Conservation (phyloP, 2,113 vertebrate genomes). For the Gavialis gangeticus region DNA sequence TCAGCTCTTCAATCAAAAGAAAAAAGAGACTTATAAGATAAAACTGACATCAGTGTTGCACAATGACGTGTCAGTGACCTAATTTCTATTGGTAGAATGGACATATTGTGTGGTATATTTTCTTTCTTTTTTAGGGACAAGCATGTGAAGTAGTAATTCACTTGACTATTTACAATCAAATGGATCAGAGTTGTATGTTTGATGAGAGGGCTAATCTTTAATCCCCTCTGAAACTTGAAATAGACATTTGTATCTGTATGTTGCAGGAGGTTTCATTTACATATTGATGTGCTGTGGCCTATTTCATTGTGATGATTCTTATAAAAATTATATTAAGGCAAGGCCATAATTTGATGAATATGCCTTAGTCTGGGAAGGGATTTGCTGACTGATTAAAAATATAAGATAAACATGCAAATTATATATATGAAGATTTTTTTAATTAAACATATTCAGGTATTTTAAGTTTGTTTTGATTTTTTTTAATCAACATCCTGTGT, state of each 20-base stretch:
- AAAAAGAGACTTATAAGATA: not conserved
- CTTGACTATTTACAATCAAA: constrained; percentile 29
- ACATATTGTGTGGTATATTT: not conserved
- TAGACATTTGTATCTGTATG: constrained; percentile 17
- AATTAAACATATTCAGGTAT: not conserved
- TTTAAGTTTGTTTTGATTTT: not conserved
- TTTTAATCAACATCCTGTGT: not conserved
- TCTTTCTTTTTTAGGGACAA: not conserved
- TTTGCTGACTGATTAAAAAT: constrained; percentile 7
- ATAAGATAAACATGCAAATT: not conserved
- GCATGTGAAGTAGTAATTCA: constrained; percentile 43
- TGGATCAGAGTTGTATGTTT: constrained; percentile 39
- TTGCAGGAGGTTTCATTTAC: not conserved
- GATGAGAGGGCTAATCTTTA: constrained; percentile 28
- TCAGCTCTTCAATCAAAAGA: constrained; percentile 29
- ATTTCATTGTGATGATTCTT: constrained; percentile 38
- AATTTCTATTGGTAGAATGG: constrained; percentile 33
- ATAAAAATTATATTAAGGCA: not conserved
- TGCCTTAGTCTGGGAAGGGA: not conserved
- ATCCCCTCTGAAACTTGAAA: constrained; percentile 53
- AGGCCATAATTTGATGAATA: not conserved
- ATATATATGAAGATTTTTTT: not conserved
- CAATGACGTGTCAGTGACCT: constrained; percentile 57
- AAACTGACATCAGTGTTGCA: constrained; percentile 35
- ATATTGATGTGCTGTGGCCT: not conserved